phyloP scores from a whole-genome alignment of 2,113 vertebrate genomes.

The Cairina moschata region DNA sequence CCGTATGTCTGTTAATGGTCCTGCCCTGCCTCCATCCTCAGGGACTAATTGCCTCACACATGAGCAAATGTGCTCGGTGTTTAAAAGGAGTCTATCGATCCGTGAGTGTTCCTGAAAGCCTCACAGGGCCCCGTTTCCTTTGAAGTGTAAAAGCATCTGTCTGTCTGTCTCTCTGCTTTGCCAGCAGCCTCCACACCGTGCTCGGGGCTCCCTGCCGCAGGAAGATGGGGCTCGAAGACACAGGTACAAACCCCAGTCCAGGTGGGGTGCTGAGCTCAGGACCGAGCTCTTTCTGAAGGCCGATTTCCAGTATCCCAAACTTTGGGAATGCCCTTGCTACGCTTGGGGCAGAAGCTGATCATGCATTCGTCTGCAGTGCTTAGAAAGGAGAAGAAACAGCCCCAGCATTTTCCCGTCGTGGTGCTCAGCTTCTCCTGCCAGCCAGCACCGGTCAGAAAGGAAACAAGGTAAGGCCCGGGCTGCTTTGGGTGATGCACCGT shows the following conservation, averaged over 20 bases:
- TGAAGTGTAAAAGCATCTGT: slow-evolving; percentile 64
- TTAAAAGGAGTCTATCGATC: slow-evolving; percentile 61
- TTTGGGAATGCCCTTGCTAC: rapidly evolving
- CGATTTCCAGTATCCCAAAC: neutral
- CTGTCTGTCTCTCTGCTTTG: slow-evolving; percentile 31
- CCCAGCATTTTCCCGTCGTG: neutral
- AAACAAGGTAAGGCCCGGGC: neutral
- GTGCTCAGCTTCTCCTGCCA: neutral
- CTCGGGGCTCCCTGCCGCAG: neutral
- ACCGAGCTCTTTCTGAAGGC: neutral
- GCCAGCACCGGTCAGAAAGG: neutral
- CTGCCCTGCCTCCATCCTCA: slow-evolving; percentile 29
- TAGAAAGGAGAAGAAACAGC: neutral
- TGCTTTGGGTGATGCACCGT: neutral
- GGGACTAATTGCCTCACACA: slow-evolving; percentile 60
- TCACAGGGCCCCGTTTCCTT: slow-evolving; percentile 21
- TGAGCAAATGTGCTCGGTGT: slow-evolving; percentile 59
- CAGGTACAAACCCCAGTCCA: neutral
- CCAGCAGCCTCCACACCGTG: neutral
- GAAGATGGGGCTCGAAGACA: neutral
- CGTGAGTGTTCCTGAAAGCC: neutral
- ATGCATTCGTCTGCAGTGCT: neutral
- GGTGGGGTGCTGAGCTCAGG: neutral
- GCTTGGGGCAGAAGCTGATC: neutral
- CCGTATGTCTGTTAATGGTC: slow-evolving; percentile 41